Conservation (phyloP, 2,888 invertebrate species). For the Sphinx pinastri region DNA sequence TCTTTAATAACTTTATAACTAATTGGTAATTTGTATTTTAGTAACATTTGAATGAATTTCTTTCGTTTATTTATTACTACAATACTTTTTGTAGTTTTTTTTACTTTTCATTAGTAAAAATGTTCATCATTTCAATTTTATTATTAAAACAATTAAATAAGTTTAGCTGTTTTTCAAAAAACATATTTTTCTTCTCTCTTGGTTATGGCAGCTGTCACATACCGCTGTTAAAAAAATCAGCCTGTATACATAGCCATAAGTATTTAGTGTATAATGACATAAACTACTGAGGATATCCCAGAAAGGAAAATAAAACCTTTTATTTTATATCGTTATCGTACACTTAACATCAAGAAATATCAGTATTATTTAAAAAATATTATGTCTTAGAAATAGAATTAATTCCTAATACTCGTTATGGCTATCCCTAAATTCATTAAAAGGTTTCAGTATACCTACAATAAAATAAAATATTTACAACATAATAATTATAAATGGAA, state of each 20-base stretch:
- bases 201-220: no score
- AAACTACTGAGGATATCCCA: constrained; percentile 4
- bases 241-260: background rate
- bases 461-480: constrained; percentile 37
- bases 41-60: no score
- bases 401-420: constrained; percentile 42
- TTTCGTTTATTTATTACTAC: no score
- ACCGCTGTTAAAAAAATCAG: no score
- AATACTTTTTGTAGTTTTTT: no score
- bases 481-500: constrained; percentile 57
- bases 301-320: background rate
- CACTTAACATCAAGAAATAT: constrained; percentile 18
- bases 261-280: background rate
- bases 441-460: constrained; percentile 39
- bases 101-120: no score
- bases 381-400: constrained; percentile 18
- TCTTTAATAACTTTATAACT: no score
- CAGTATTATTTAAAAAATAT: constrained; percentile 26
- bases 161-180: no score
- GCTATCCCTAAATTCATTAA: constrained; percentile 33
- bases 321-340: constrained; percentile 6
- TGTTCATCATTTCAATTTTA: no score
- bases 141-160: no score
- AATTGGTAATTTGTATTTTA: no score
- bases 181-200: no score